These are phyloP conservation scores for Oreamnos americanus DNA, from an alignment of 2,113 vertebrate species.

Conservation along the genomic window DNA sequence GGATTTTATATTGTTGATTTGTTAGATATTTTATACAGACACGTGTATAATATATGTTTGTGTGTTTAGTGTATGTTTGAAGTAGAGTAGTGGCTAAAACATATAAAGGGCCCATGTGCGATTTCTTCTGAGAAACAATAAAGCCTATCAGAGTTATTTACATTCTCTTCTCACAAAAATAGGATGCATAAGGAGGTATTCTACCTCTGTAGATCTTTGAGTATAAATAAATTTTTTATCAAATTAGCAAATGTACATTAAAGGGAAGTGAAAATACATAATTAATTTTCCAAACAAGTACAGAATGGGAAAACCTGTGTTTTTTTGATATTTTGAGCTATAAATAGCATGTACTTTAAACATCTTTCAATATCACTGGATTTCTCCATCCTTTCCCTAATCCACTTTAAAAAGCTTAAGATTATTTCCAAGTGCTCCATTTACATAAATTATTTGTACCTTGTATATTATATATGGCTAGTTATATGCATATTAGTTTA, in stretches of 20 bases:
- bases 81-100: neutral
- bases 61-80: neutral
- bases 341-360: neutral
- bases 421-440: neutral
- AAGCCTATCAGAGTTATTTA: neutral
- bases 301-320: neutral
- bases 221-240: neutral
- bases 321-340: neutral
- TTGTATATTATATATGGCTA: neutral
- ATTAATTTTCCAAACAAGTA: neutral
- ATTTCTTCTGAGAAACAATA: neutral
- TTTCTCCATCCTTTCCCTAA: neutral
- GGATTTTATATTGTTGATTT: neutral
- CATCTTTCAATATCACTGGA: neutral
- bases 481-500: neutral
- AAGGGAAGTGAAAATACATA: neutral
- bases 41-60: neutral
- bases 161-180: neutral
- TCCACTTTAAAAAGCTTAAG: neutral
- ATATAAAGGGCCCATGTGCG: neutral
- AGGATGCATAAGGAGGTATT: neutral
- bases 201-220: neutral
- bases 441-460: neutral
- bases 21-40: neutral
- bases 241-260: neutral